phyloP scores from a whole-genome alignment of 2,888 invertebrate genomes.

The Tenthredo livida region DNA sequence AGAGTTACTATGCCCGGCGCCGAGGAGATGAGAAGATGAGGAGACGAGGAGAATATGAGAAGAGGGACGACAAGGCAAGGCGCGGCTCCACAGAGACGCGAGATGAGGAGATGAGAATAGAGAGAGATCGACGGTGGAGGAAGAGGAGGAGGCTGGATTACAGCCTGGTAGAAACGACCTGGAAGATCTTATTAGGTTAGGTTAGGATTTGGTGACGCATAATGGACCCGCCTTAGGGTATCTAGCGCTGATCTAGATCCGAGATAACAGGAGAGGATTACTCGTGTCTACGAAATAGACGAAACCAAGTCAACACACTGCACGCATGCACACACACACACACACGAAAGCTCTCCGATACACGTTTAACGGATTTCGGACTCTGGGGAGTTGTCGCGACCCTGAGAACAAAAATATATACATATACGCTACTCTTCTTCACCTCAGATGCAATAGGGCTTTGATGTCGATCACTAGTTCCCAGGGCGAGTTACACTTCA shows the following conservation, averaged over 20 bases:
- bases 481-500: constrained; percentile 24
- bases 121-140: not conserved
- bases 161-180: not conserved
- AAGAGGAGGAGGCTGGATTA: not conserved
- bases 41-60: not conserved
- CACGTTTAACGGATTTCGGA: not conserved
- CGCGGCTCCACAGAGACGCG: not conserved
- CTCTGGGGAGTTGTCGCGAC: not conserved
- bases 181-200: constrained; percentile 44
- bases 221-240: not conserved
- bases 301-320: not conserved
- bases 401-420: not conserved
- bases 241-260: constrained; percentile 9
- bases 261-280: not conserved
- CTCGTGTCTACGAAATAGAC: not conserved
- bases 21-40: not conserved
- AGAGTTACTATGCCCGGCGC: constrained; percentile 23
- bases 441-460: not conserved
- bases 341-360: not conserved
- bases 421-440: not conserved
- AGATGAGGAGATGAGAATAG: constrained; percentile 3
- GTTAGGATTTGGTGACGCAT: constrained; percentile 49
- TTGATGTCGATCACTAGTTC: not conserved
- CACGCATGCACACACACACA: not conserved
- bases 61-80: not conserved